A percentile compares a stretch with the other conserved stretches of the same genome.
Conservation (phyloP, 2,113 vertebrate species). For the Mixornis gularis region DNA sequence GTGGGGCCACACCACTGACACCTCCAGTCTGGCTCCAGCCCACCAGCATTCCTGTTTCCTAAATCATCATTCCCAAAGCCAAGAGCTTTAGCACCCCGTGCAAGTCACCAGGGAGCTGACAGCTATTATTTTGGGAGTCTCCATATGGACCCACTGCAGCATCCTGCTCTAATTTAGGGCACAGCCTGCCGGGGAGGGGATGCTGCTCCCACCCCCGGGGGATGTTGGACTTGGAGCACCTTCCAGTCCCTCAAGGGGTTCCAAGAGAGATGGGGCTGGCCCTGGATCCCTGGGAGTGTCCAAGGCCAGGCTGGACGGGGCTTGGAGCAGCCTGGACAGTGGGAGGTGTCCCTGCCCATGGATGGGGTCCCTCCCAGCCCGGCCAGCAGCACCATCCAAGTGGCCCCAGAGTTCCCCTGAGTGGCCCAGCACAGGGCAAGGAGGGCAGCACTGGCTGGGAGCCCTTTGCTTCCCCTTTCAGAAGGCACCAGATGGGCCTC, state of each 20-base stretch:
- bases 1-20: fast-evolving
- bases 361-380: background rate
- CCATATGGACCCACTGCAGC: slow-evolving; percentile 44
- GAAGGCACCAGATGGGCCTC: background rate
- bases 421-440: background rate
- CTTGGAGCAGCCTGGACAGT: background rate
- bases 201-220: background rate
- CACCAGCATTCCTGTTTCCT: background rate
- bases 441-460: background rate
- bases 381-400: background rate
- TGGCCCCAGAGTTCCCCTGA: fast-evolving
- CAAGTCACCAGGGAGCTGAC: slow-evolving; percentile 22
- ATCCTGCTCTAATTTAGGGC: slow-evolving; percentile 46
- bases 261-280: background rate
- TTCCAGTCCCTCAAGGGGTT: background rate
- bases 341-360: background rate
- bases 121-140: slow-evolving; percentile 54
- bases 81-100: background rate
- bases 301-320: fast-evolving
- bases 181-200: background rate
- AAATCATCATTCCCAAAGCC: background rate
- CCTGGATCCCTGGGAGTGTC: fast-evolving
- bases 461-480: background rate
- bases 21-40: background rate
- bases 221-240: background rate